These are phyloP conservation scores for Cantharis nigra DNA, from an alignment of 2,888 invertebrate species.

Conservation along the genomic window DNA sequence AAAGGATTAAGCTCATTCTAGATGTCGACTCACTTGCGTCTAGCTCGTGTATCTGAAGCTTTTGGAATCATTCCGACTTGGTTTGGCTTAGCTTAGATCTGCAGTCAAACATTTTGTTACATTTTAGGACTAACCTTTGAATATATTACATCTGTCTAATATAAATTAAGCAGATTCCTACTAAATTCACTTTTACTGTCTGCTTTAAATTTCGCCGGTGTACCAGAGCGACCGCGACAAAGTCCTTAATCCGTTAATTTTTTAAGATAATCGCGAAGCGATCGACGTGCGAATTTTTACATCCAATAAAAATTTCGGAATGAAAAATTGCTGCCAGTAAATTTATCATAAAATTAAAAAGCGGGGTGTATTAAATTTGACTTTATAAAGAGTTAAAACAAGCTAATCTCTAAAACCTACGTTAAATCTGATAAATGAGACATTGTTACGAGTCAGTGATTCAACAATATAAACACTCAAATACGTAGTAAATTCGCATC, in stretches of 20 bases:
- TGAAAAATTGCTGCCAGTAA: neutral
- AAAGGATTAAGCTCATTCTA: constrained; percentile 63
- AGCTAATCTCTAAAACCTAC: constrained; percentile 37
- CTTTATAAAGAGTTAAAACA: constrained; percentile 11
- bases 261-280: neutral
- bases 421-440: constrained; percentile 55
- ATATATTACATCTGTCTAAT: constrained; percentile 52
- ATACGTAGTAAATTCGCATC: constrained; percentile 55
- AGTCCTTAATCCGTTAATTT: neutral
- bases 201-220: neutral
- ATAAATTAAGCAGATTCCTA: constrained; percentile 39
- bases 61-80: constrained; percentile 40
- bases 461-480: constrained; percentile 57
- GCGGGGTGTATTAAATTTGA: constrained; percentile 1
- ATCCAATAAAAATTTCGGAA: neutral
- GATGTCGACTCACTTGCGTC: constrained; percentile 52
- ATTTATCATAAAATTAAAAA: neutral
- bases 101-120: constrained; percentile 54
- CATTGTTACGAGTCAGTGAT: constrained; percentile 55
- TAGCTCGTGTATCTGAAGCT: constrained; percentile 47
- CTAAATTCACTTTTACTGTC: constrained; percentile 17
- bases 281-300: neutral
- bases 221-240: neutral
- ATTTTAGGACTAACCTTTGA: constrained; percentile 56
- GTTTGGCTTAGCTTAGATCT: constrained; percentile 48